Percentiles rank a stretch among this genome's conserved stretches.
Evolutionary conservation across 1,140 invertebrate genomes (phyloP).

Genomic region (Drosophila sucinea): DNA sequence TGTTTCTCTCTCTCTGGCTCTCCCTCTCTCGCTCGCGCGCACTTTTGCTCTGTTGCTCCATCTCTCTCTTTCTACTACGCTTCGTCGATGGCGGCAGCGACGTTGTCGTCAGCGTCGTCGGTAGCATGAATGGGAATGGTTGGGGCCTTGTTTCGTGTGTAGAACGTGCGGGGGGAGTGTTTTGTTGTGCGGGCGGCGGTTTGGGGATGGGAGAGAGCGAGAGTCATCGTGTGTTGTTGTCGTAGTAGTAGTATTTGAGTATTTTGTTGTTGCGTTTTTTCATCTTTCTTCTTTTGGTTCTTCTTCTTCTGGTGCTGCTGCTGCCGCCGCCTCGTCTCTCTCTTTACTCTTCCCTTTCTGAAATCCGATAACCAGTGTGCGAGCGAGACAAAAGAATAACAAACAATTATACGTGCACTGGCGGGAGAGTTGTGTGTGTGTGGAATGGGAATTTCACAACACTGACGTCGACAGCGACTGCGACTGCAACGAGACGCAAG

Average conservation of each 20-base stretch:
- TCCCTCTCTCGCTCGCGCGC: constrained; percentile 16
- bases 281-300: constrained; percentile 21
- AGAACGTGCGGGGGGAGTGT: constrained; percentile 10
- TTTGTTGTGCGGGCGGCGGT: constrained; percentile 11
- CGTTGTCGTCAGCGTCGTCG: background rate
- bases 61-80: constrained; percentile 67
- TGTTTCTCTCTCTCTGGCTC: constrained; percentile 50
- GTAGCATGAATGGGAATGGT: constrained; percentile 75
- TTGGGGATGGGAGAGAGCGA: constrained; percentile 14
- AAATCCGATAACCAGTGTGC: constrained; percentile 79
- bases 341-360: constrained; percentile 42
- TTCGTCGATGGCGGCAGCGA: constrained; percentile 4
- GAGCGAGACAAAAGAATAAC: constrained; percentile 79
- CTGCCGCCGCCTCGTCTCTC: constrained; percentile 21
- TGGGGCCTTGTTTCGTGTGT: constrained; percentile 31
- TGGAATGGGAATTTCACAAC: constrained; percentile 72
- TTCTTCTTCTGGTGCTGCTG: constrained; percentile 45
- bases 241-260: constrained; percentile 75
- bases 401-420: constrained; percentile 71
- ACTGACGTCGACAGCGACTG: constrained; percentile 22
- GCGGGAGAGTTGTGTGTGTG: constrained; percentile 33
- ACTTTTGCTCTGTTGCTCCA: constrained; percentile 24
- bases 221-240: constrained; percentile 50
- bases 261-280: constrained; percentile 47
- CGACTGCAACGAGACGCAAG: constrained; percentile 23